A percentile compares a stretch with the other conserved stretches of the same genome.
These are phyloP conservation scores for Tringa solitaria DNA, from an alignment of 2,113 vertebrate species.

Conservation along the genomic window DNA sequence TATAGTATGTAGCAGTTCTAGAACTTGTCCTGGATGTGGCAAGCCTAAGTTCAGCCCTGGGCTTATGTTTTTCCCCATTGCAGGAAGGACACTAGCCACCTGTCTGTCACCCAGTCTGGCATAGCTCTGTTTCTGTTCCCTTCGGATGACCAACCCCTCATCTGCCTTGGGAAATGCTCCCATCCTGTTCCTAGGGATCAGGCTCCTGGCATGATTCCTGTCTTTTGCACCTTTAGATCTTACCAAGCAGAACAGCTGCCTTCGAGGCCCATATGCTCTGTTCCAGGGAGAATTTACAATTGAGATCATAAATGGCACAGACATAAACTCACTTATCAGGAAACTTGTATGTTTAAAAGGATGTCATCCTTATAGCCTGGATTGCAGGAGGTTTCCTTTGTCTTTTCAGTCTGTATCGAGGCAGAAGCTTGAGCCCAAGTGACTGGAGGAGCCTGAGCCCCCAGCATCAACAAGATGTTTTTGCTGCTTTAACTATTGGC, in stretches of 20 bases:
- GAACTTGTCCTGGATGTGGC: background rate
- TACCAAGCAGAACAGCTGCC: background rate
- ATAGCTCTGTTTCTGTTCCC: background rate
- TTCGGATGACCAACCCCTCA: background rate
- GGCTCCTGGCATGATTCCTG: background rate
- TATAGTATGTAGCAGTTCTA: background rate
- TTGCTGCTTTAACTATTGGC: slow-evolving; percentile 15
- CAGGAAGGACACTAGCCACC: background rate
- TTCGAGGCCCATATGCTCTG: background rate
- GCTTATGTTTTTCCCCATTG: background rate
- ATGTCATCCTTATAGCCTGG: background rate
- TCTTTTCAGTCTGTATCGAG: background rate
- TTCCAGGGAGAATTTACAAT: background rate
- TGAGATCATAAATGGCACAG: background rate
- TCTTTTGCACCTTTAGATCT: background rate
- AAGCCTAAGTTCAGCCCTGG: background rate
- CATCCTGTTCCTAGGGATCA: background rate
- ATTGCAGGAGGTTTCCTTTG: background rate
- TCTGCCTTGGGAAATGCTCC: background rate
- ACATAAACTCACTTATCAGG: background rate
- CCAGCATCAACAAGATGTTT: background rate
- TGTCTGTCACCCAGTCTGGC: background rate
- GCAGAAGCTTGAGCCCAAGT: slow-evolving; percentile 14
- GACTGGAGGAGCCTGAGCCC: slow-evolving; percentile 28
- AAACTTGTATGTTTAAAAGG: background rate